Percentiles rank a stretch among this genome's conserved stretches.
Conservation (phyloP, 2,888 invertebrate species). For the Cheiracanthium punctorium region DNA sequence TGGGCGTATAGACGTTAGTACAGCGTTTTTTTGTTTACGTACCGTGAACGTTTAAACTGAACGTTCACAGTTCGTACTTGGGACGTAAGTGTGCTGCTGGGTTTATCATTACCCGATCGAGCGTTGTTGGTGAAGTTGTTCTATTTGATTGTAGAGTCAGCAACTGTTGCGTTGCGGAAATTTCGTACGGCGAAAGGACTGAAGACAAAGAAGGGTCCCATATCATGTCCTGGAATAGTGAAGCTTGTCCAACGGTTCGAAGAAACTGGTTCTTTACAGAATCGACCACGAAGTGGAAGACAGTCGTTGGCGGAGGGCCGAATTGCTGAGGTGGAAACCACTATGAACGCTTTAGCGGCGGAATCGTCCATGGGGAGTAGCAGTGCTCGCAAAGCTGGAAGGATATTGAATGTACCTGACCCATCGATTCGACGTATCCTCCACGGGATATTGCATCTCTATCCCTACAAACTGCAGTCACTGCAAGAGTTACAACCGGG, state of each 20-base stretch:
- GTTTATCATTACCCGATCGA: constrained; percentile 8
- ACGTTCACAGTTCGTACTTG: too few species aligned
- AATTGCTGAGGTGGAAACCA: not conserved
- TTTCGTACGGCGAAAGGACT: not conserved
- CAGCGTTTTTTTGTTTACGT: too few species aligned
- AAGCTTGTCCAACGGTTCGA: not conserved
- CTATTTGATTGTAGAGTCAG: not conserved
- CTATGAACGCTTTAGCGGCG: not conserved
- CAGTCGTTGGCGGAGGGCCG: not conserved
- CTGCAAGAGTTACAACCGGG: too few species aligned
- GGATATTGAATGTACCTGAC: not conserved
- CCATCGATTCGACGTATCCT: not conserved
- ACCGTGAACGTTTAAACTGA: too few species aligned
- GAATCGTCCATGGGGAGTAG: not conserved
- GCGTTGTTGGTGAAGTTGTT: too few species aligned
- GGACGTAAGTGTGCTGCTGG: too few species aligned
- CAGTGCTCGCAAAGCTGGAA: too few species aligned
- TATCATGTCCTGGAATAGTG: not conserved
- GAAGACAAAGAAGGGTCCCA: not conserved
- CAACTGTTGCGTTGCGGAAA: not conserved
- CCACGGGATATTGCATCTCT: too few species aligned
- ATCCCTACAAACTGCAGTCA: not conserved
- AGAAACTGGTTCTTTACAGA: not conserved
- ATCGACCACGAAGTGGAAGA: not conserved
- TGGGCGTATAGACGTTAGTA: too few species aligned